phyloP scores from a whole-genome alignment of 2,113 vertebrate genomes.

The Morone chrysops region DNA sequence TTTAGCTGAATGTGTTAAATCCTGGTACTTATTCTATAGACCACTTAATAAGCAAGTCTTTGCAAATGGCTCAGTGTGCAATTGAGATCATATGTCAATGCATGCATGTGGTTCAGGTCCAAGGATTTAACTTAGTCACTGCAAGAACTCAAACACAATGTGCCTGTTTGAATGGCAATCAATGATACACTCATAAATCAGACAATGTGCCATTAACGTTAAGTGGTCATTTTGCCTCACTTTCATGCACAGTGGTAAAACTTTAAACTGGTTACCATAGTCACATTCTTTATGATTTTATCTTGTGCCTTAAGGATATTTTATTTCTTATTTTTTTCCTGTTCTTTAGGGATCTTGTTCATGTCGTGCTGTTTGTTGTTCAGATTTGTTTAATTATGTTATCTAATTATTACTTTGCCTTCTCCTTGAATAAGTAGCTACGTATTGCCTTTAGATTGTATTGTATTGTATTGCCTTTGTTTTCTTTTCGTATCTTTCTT shows the following conservation, averaged over 20 bases:
- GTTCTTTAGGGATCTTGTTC: not conserved
- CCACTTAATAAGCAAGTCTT: not conserved
- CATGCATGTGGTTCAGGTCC: not conserved
- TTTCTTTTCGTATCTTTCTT: not conserved
- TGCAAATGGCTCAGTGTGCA: not conserved
- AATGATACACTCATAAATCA: slow-evolving; percentile 7
- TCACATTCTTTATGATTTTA: not conserved
- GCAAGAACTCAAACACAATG: not conserved
- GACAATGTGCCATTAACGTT: slow-evolving; percentile 9
- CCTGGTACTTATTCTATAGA: not conserved
- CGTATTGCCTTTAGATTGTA: not conserved
- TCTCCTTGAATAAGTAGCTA: not conserved
- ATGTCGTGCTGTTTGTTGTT: not conserved
- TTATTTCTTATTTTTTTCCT: not conserved
- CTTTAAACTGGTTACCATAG: not conserved
- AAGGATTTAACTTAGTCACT: not conserved
- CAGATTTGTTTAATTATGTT: not conserved
- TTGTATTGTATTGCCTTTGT: too few species aligned
- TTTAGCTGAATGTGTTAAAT: slow-evolving; percentile 13
- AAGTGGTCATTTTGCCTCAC: slow-evolving; percentile 8
- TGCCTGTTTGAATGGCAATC: slow-evolving; percentile 20
- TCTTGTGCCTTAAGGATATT: not conserved
- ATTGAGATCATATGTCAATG: not conserved
- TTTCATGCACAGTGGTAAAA: slow-evolving; percentile 9
- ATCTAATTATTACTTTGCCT: not conserved